A percentile compares a stretch with the other conserved stretches of the same genome.
These are phyloP conservation scores for Anolis apletophallus DNA, from an alignment of 2,797 vertebrate genomes.

Conservation along the genomic window DNA sequence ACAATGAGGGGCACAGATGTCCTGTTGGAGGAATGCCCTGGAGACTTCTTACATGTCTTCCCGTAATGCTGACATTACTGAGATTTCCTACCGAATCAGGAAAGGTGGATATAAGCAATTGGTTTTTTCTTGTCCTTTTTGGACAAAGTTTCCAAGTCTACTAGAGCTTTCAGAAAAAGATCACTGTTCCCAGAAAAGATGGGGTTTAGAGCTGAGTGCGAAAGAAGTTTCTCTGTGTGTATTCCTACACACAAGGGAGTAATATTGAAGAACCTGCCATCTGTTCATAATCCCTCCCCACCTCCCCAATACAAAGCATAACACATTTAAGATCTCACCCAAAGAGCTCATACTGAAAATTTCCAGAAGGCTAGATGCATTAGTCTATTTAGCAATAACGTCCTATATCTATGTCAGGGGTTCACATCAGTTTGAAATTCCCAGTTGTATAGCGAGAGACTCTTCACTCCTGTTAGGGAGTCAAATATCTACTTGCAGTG, in stretches of 20 bases:
- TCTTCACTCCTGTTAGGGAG: no score
- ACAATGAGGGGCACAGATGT: background rate
- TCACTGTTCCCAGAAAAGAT: background rate
- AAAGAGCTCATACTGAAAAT: background rate
- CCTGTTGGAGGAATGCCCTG: background rate
- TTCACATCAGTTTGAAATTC: no score
- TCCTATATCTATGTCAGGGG: no score
- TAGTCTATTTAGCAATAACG: background rate
- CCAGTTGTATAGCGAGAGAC: no score
- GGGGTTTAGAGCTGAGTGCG: no score
- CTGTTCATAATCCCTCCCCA: background rate
- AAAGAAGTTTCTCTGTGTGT: background rate
- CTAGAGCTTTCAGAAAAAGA: background rate
- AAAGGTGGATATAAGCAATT: background rate
- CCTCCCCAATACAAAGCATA: no score
- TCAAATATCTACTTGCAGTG: no score
- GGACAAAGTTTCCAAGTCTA: background rate
- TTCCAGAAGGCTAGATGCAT: background rate
- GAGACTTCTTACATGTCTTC: background rate
- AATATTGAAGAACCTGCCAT: background rate
- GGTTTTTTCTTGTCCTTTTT: background rate
- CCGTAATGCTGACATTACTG: background rate
- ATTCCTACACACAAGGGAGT: background rate
- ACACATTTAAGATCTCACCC: background rate
- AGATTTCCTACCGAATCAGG: background rate